Conservation (phyloP, 2,113 vertebrate genomes). For the Halcyon senegalensis region DNA sequence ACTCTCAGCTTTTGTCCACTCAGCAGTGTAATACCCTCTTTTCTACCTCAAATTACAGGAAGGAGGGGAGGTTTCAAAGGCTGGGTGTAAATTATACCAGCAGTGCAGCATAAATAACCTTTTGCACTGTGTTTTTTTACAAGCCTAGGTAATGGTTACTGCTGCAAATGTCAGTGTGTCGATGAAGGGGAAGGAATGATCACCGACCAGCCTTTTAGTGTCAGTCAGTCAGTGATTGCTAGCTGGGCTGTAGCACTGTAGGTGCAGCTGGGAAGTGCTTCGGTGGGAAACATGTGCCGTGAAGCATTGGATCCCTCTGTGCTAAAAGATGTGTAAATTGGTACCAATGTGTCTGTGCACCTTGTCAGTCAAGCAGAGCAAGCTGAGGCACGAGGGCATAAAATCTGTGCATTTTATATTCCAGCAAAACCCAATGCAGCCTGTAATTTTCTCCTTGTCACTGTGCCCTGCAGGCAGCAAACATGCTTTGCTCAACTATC, state of each 20-base stretch:
- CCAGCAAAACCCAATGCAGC: neutral
- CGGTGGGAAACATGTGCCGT: rapidly evolving
- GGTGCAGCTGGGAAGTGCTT: neutral
- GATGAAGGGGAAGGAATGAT: neutral
- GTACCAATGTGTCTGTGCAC: neutral
- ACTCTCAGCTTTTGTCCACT: neutral
- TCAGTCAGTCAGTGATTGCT: neutral
- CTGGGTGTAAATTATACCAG: neutral
- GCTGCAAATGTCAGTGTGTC: slow-evolving; percentile 1
- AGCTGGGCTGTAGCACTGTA: neutral
- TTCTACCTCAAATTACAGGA: neutral
- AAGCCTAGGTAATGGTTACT: neutral
- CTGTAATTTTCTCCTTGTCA: slow-evolving; percentile 53
- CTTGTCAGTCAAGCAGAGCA: slow-evolving; percentile 36
- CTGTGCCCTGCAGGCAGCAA: slow-evolving; percentile 38
- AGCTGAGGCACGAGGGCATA: neutral
- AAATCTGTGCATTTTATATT: slow-evolving; percentile 43
- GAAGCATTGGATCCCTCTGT: neutral
- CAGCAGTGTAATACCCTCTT: neutral
- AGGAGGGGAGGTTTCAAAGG: neutral
- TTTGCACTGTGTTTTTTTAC: neutral
- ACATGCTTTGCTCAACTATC: slow-evolving; percentile 9
- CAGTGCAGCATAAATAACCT: neutral
- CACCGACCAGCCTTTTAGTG: neutral
- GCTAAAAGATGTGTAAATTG: neutral